Evolutionary conservation across 2,797 vertebrate genomes (phyloP), one percentile per base, ranked within the genome.

Genomic region (Threskiornis aethiopicus): DNA sequence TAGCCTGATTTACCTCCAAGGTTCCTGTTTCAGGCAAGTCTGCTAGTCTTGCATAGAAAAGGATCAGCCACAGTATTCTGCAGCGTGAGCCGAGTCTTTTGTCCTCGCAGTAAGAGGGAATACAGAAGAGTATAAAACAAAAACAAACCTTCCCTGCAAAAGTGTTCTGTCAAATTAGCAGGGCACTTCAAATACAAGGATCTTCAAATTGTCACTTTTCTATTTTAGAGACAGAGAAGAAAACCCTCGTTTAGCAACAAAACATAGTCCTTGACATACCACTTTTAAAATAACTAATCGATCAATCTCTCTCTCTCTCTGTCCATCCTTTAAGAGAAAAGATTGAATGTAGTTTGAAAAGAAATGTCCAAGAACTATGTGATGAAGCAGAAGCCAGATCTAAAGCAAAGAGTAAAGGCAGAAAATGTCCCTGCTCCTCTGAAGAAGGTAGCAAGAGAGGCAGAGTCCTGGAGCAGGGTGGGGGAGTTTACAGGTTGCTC

Each of bases 1-100:
- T 97, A 98, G 96, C 72, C 94, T 97, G 96, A 97, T 97, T 97
- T 97, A 97, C 97, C 95, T 94, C 85, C 91, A 94, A 96, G 90
- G 94, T 94, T 93, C 87, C 83, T 64, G 44, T 95, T 95, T 88
- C 95, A 96, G 89, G 96, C 93, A 94, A 87, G 91, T 93, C 93
- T 96, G 94, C 89, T 94, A 37, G 95, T 83, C 93, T 64, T 93
- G 94, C 94, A 57, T 87, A 95, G 87, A 81, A 94, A 96, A 95
- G 85, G 90, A 96, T 86, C 90, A 73, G 89, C 47, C 58, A 91
- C 64, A 90, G 70, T 35, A 39, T 44, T 91, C 91, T 88, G 87
- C 85, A 88, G 94, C 10, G 0, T 31, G 57, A 93, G 86, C 72
- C 0, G 22, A 79, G 80, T 25, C 78, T 97, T 97, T 97, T 97